Percentiles rank a stretch among this genome's conserved stretches.
Evolutionary conservation across 2,888 invertebrate genomes (phyloP).

Genomic region (Yponomeuta malinellus): DNA sequence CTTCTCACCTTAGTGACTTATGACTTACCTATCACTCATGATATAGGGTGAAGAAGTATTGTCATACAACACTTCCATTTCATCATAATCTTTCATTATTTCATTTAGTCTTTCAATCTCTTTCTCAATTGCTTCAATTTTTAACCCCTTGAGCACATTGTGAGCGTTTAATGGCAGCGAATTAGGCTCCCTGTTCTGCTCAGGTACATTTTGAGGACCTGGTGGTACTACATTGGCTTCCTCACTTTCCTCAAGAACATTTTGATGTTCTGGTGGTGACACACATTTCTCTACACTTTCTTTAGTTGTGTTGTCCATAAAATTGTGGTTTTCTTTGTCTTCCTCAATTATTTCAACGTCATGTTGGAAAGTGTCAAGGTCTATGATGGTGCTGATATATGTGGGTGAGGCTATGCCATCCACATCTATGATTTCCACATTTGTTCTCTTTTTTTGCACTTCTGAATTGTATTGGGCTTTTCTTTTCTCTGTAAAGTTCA

Average conservation of each 20-base stretch:
- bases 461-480: neutral
- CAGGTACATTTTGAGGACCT: neutral
- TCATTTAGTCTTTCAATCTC: slow-evolving; percentile 25
- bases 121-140: slow-evolving; percentile 29
- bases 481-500: slow-evolving; percentile 2
- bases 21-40: slow-evolving; percentile 34
- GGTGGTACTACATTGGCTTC: too few relatives aligned
- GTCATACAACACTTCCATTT: slow-evolving; percentile 39
- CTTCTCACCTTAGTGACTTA: too few relatives aligned
- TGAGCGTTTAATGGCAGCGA: slow-evolving; percentile 12
- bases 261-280: too few relatives aligned
- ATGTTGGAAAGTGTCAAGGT: neutral
- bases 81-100: slow-evolving; percentile 8
- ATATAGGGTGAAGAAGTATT: slow-evolving; percentile 34
- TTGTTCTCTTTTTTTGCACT: neutral
- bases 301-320: neutral
- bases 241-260: too few relatives aligned
- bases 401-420: neutral
- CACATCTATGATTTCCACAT: slow-evolving; percentile 10
- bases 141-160: slow-evolving; percentile 5
- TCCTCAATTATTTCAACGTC: slow-evolving; percentile 8
- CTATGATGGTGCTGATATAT: neutral
- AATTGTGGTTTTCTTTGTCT: slow-evolving; percentile 2
- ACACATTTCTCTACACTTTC: too few relatives aligned
- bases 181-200: neutral